These are phyloP conservation scores for Austrolebias charrua DNA, from an alignment of 2,797 vertebrate genomes.

Conservation along the genomic window DNA sequence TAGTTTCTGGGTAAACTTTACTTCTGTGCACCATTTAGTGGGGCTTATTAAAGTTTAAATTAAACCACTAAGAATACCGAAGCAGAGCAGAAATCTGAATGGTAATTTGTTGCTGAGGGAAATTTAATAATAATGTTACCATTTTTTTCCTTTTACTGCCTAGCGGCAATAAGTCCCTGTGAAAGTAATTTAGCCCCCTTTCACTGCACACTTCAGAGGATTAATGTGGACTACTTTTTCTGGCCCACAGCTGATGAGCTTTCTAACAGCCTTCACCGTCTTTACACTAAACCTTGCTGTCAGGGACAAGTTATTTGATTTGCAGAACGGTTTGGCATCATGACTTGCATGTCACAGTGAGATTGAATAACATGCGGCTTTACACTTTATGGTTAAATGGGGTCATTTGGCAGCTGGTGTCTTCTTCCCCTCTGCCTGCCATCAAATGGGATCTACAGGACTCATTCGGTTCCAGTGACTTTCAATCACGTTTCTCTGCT, in stretches of 20 bases:
- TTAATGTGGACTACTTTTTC: constrained; percentile 15
- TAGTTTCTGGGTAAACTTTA: constrained; percentile 38
- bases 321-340: constrained; percentile 32
- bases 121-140: constrained; percentile 39
- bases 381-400: constrained; percentile 63
- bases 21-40: constrained; percentile 26
- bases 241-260: constrained; percentile 28
- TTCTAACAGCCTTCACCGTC: constrained; percentile 20
- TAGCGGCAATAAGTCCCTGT: constrained; percentile 20
- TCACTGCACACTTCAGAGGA: constrained; percentile 22
- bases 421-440: constrained; percentile 11
- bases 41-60: constrained; percentile 42
- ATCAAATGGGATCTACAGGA: constrained; percentile 55
- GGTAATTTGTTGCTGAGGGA: constrained; percentile 39
- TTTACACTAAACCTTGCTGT: constrained; percentile 33
- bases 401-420: constrained; percentile 60
- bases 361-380: constrained; percentile 53
- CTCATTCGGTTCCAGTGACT: constrained; percentile 70
- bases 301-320: constrained; percentile 41
- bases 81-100: constrained; percentile 29
- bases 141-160: constrained; percentile 19
- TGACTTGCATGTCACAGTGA: constrained; percentile 32
- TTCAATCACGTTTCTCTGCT: constrained; percentile 62
- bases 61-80: constrained; percentile 39
- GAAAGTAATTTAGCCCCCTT: constrained; percentile 25